Conservation (phyloP, 2,797 vertebrate genomes). For the Brachymystax lenok region DNA sequence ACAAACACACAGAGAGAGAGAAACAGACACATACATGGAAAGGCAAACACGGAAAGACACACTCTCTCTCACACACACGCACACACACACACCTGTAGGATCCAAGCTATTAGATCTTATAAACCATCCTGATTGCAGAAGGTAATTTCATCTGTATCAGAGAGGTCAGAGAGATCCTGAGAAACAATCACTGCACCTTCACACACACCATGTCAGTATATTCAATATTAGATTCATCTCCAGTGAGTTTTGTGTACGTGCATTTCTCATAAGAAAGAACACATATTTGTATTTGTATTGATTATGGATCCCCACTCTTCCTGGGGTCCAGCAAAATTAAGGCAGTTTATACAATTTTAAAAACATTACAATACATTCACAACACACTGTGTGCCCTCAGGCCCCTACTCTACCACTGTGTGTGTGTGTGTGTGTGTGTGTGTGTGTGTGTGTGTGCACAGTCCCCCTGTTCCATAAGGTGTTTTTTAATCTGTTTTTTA, state of each 20-base stretch:
- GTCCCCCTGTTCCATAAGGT: too few species aligned
- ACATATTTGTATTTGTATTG: background rate
- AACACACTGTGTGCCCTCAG: too few species aligned
- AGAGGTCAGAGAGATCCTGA: conserved; percentile 15
- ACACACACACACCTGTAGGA: background rate
- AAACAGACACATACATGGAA: background rate
- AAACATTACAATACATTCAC: too few species aligned
- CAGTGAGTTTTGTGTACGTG: background rate
- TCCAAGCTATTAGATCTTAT: background rate
- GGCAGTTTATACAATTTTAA: too few species aligned
- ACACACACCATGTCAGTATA: background rate
- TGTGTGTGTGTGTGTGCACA: too few species aligned
- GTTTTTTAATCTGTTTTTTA: too few species aligned
- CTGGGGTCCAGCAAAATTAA: too few species aligned
- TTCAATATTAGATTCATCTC: background rate
- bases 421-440: too few species aligned
- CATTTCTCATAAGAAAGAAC: background rate
- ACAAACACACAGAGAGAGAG: background rate
- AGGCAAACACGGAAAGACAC: background rate
- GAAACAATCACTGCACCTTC: background rate
- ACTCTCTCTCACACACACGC: background rate
- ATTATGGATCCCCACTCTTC: too few species aligned
- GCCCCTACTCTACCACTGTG: too few species aligned
- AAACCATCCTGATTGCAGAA: conserved; percentile 20
- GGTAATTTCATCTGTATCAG: conserved; percentile 18